phyloP scores from a whole-genome alignment of 2,113 vertebrate genomes.

The Muntiacus muntjak region DNA sequence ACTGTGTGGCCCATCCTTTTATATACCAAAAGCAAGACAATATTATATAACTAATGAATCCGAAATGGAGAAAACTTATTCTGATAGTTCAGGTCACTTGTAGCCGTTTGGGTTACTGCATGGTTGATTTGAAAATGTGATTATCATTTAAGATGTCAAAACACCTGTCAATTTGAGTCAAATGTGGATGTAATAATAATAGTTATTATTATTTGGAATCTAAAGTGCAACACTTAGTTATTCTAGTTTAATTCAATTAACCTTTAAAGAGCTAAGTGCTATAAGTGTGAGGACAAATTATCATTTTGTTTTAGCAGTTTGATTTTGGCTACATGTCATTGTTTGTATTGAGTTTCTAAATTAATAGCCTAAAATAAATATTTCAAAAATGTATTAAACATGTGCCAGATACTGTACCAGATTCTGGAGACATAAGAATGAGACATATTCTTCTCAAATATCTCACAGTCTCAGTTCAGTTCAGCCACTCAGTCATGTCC shows the following conservation, averaged over 20 bases:
- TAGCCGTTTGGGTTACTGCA: background rate
- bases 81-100: background rate
- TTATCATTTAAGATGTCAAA: slow-evolving; percentile 44
- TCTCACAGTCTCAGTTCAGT: background rate
- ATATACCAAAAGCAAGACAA: background rate
- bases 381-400: background rate
- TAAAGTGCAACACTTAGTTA: slow-evolving; percentile 29
- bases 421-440: background rate
- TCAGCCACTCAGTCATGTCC: background rate
- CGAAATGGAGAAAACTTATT: background rate
- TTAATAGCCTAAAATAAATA: background rate
- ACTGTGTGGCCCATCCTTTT: background rate
- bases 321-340: background rate
- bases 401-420: background rate
- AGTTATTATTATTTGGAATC: slow-evolving; percentile 38
- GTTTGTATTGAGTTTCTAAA: background rate
- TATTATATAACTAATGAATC: background rate
- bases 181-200: background rate
- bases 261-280: slow-evolving; percentile 33
- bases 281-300: background rate
- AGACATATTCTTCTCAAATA: background rate
- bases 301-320: slow-evolving; percentile 32
- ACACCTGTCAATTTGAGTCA: slow-evolving; percentile 9
- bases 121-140: slow-evolving; percentile 33
- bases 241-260: slow-evolving; percentile 60